A percentile compares a stretch with the other conserved stretches of the same genome.
phyloP scores from a whole-genome alignment of 2,797 vertebrate species.

The Carapus acus region DNA sequence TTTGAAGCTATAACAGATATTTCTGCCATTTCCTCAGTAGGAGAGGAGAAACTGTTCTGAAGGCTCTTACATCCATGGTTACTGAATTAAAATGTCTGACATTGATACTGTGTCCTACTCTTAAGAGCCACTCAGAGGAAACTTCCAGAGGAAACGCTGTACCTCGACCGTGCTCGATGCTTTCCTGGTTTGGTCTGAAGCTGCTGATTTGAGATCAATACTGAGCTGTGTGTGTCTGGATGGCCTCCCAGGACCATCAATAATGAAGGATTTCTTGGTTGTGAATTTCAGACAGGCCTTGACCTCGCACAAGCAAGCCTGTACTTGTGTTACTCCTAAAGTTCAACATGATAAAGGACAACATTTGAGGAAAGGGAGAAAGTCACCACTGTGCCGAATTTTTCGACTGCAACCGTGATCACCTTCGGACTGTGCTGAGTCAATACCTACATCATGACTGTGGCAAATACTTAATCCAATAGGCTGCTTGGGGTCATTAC shows the following conservation, averaged over 20 bases:
- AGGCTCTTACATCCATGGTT: conserved; percentile 19
- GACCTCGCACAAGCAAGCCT: conserved; percentile 21
- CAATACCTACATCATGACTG: background rate
- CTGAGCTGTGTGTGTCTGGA: conserved; percentile 43
- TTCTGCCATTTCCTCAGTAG: too few relatives aligned
- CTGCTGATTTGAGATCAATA: conserved; percentile 63
- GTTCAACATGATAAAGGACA: background rate
- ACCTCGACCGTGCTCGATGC: conserved; percentile 24
- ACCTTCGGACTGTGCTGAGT: background rate
- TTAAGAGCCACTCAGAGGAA: conserved; percentile 27
- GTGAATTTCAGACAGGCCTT: conserved; percentile 25
- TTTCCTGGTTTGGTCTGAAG: conserved; percentile 38
- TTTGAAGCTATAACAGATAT: too few relatives aligned
- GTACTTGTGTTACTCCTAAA: background rate
- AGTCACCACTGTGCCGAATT: background rate
- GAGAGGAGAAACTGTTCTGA: conserved; percentile 10
- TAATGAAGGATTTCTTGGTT: conserved; percentile 56
- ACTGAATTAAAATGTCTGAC: conserved; percentile 10
- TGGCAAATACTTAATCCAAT: background rate
- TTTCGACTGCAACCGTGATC: background rate
- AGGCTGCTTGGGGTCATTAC: background rate
- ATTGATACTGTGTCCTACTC: conserved; percentile 14
- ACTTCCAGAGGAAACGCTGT: conserved; percentile 35
- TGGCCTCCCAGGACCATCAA: conserved; percentile 51
- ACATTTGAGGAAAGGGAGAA: background rate